Conservation (phyloP, 2,888 invertebrate species). For the Muscina levida region DNA sequence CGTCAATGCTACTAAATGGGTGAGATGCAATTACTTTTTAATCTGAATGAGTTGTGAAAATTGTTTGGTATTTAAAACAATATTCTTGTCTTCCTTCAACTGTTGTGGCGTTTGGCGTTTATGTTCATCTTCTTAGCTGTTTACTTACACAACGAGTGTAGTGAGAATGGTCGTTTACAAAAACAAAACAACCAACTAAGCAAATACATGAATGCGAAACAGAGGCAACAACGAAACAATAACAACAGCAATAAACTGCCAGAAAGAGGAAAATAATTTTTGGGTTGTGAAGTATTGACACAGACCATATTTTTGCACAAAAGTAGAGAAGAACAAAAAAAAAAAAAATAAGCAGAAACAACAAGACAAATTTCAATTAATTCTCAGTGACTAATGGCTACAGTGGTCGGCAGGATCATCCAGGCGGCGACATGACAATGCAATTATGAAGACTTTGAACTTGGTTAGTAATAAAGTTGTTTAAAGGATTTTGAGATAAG, state of each 20-base stretch:
- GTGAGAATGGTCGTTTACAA: neutral
- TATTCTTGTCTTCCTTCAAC: slow-evolving; percentile 48
- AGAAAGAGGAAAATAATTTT: slow-evolving; percentile 40
- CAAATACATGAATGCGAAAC: neutral
- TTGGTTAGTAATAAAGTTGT: too few species aligned
- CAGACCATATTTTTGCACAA: slow-evolving; percentile 32
- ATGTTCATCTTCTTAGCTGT: neutral
- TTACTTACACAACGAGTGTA: slow-evolving; percentile 1
- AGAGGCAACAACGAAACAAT: neutral
- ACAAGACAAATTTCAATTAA: slow-evolving; percentile 33
- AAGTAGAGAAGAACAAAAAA: neutral
- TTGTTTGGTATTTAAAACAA: slow-evolving; percentile 64
- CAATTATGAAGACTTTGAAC: too few species aligned
- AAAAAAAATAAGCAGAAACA: neutral
- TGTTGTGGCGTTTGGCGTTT: neutral
- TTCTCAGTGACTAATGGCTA: slow-evolving; percentile 18
- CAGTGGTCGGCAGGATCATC: neutral
- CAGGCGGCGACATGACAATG: too few species aligned
- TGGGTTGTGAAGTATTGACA: slow-evolving; percentile 49
- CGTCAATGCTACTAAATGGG: slow-evolving; percentile 58
- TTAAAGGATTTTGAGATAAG: too few species aligned
- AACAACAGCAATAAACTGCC: slow-evolving; percentile 20
- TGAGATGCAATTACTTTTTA: slow-evolving; percentile 65
- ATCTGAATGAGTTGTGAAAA: slow-evolving; percentile 65
- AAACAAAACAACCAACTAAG: too few species aligned